Percentiles rank a stretch among this genome's conserved stretches.
Evolutionary conservation across 2,888 invertebrate species (phyloP).

Genomic region (Aquatica leii): DNA sequence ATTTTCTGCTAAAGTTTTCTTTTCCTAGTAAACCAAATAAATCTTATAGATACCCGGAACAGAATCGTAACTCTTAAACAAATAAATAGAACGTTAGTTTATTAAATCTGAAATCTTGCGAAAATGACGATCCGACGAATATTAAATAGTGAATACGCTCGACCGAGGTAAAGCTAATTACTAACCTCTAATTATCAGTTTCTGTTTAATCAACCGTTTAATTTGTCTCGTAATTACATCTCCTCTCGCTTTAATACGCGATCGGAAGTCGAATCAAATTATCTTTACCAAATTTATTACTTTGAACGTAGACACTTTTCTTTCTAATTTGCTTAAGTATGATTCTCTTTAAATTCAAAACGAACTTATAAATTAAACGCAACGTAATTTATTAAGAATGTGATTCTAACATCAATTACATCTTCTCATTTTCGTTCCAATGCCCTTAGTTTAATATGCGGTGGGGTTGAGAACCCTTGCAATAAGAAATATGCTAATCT

Average conservation of each 20-base stretch:
- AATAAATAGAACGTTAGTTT: not conserved
- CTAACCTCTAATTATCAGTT: constrained; percentile 41
- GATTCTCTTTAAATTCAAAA: too few relatives aligned
- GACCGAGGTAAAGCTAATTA: constrained; percentile 34
- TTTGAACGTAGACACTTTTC: too few relatives aligned
- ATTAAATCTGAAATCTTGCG: not conserved
- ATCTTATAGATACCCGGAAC: not conserved
- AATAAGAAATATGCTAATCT: constrained; percentile 30
- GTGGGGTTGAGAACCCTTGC: constrained; percentile 20
- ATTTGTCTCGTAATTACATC: constrained; percentile 37
- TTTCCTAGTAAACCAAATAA: not conserved
- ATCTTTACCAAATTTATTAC: constrained; percentile 1
- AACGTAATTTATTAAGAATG: constrained; percentile 16
- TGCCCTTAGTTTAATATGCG: constrained; percentile 28
- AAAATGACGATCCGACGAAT: not conserved
- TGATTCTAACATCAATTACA: constrained; percentile 20
- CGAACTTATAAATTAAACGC: not conserved
- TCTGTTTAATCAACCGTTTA: constrained; percentile 43
- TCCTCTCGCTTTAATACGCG: constrained; percentile 27
- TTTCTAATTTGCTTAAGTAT: too few relatives aligned
- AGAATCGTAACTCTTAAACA: not conserved
- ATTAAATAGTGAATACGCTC: constrained; percentile 23
- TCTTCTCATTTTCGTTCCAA: constrained; percentile 13
- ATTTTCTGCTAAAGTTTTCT: constrained; percentile 13
- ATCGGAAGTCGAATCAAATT: constrained; percentile 21